These are phyloP conservation scores for Halyomorpha halys DNA, from an alignment of 1,140 invertebrate genomes.

Conservation along the genomic window DNA sequence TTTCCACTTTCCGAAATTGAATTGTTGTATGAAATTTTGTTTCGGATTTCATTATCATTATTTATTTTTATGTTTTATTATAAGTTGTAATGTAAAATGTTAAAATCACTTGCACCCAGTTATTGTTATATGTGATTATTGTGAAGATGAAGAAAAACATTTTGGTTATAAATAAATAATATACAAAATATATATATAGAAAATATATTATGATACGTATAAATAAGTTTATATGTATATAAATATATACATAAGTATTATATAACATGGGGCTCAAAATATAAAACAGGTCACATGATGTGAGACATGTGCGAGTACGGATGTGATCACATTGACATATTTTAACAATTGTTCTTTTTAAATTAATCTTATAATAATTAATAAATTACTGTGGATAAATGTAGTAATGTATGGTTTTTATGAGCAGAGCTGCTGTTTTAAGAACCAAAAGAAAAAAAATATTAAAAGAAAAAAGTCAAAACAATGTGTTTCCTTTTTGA, in stretches of 20 bases:
- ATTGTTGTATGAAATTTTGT: too few relatives aligned
- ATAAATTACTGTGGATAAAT: too few relatives aligned
- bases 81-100: background rate
- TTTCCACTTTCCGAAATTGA: too few relatives aligned
- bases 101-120: conserved; percentile 9
- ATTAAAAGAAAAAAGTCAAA: background rate
- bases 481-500: conserved; percentile 12
- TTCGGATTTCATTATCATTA: too few relatives aligned
- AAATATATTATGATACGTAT: background rate
- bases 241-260: conserved; percentile 2
- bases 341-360: conserved; percentile 12
- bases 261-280: conserved; percentile 8
- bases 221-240: conserved; percentile 10
- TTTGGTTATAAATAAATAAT: background rate
- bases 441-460: background rate
- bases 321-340: conserved; percentile 2
- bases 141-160: background rate
- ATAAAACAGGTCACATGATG: conserved; percentile 12
- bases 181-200: background rate
- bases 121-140: background rate
- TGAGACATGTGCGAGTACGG: background rate
- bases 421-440: too few relatives aligned
- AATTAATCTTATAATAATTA: conserved; percentile 1
- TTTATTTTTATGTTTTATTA: too few relatives aligned
- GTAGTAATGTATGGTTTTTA: too few relatives aligned